phyloP scores from a whole-genome alignment of 2,113 vertebrate genomes.

The Varanus salvator region DNA sequence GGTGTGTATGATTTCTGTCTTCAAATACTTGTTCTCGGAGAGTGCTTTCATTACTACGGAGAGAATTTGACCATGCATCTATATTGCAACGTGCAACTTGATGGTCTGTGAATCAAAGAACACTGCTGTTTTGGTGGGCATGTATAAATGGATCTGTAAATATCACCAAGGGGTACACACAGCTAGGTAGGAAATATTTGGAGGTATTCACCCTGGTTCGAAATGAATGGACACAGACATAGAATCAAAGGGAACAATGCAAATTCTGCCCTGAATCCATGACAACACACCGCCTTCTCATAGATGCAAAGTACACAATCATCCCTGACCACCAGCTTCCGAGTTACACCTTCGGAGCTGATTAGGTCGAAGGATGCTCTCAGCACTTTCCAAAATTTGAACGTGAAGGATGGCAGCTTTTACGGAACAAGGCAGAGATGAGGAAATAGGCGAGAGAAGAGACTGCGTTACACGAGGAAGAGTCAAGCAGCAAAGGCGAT shows the following conservation, averaged over 20 bases:
- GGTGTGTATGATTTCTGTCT: background rate
- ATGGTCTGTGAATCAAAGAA: constrained; percentile 34
- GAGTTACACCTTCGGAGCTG: background rate
- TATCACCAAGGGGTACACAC: constrained; percentile 38
- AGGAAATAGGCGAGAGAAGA: constrained; percentile 9
- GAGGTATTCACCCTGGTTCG: background rate
- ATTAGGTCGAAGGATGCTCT: background rate
- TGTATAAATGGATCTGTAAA: constrained; percentile 31
- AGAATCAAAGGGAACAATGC: background rate
- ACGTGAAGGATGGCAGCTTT: background rate
- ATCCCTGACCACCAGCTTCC: background rate
- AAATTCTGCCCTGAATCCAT: constrained; percentile 16
- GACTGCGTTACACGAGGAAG: constrained; percentile 39
- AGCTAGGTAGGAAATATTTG: background rate
- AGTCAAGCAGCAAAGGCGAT: constrained; percentile 55
- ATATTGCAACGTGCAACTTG: background rate
- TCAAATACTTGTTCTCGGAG: background rate
- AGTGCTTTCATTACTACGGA: background rate
- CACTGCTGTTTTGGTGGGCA: constrained; percentile 57
- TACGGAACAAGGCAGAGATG: background rate
- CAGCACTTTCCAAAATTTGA: constrained; percentile 14
- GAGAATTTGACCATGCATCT: background rate
- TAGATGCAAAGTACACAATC: background rate
- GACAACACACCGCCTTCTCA: background rate
- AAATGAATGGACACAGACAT: background rate